Evolutionary conservation across 2,797 vertebrate species (phyloP), one percentile per base, ranked within the genome.

Genomic region (Sebastes glaucus): DNA sequence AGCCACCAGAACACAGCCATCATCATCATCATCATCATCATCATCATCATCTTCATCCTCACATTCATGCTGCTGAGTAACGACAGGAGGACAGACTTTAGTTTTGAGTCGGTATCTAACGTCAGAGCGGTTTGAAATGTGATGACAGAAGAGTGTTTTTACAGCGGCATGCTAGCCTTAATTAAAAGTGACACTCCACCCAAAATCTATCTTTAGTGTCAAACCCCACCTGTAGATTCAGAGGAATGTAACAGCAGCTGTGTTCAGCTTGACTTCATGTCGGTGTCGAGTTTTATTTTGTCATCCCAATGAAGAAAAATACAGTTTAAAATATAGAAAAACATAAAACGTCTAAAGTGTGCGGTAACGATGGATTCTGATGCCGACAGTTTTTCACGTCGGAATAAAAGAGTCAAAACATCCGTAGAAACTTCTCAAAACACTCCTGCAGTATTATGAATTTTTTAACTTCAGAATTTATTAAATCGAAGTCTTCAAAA

Each of bases 201-300:
- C 20, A 30, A 10, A 69, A 30, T 66, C 46, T 83, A 16, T 66
- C 4, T 78, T 71, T 71, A 74, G 55, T 30, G 13, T 53, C 9
- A 61, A 33, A 60, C 53, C 49, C n/a, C 28, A 56, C 22, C 72
- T 63, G 69, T 7, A 42, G 14, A 13, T 16, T 23, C 38, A 28
- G 32, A 18, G 5, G 61, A 33, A 16, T 11, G 32, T 30, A 55
- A 18, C 22, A 35, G 46, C 33, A 66, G 76, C 30, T 30, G 4
- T 23, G 33, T 72, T 65, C 61, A 57, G 28, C 52, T 14, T 20
- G 8, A 46, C 22, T 67, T 18, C 2, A 33, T 6, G 14, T 16
- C 38, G 13, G 14, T 42, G 38, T 16, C 38, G 14, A 22, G 18
- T n/a, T 27, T 60, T 2, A 52, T 22, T 30, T 25, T 33, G 10